Evolutionary conservation across 2,113 vertebrate genomes (phyloP).

Genomic region (Solea senegalensis): DNA sequence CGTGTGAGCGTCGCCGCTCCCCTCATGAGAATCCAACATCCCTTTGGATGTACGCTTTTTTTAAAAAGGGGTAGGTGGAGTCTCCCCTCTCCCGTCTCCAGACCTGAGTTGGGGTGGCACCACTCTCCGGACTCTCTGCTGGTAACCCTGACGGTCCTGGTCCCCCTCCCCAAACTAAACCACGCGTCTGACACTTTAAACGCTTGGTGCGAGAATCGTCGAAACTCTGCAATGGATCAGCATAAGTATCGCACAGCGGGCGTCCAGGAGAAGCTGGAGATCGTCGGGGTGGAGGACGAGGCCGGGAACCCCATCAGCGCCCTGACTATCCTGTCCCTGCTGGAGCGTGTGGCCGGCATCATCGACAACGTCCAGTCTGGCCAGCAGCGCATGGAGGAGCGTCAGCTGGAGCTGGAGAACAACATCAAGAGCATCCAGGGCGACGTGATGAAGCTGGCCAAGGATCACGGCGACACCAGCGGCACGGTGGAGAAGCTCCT

Average conservation of each 20-base stretch:
- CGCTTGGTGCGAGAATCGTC: background rate
- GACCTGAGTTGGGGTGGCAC: slow-evolving; percentile 73
- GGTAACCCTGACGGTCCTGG: slow-evolving; percentile 43
- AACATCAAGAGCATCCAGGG: slow-evolving; percentile 92
- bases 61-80: slow-evolving; percentile 58
- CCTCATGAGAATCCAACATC: slow-evolving; percentile 73
- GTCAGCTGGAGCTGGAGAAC: slow-evolving; percentile 89
- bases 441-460: slow-evolving; percentile 90
- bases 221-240: slow-evolving; percentile 82
- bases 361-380: slow-evolving; percentile 93
- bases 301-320: slow-evolving; percentile 89
- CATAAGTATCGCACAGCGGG: slow-evolving; percentile 67
- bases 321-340: slow-evolving; percentile 91
- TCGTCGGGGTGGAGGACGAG: slow-evolving; percentile 86
- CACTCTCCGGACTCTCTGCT: slow-evolving; percentile 39
- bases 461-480: slow-evolving; percentile 88
- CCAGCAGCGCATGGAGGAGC: slow-evolving; percentile 95
- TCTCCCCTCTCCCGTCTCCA: slow-evolving; percentile 52
- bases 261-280: slow-evolving; percentile 82
- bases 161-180: background rate
- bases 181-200: background rate
- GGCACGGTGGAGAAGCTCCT: slow-evolving; percentile 90
- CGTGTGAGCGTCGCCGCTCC: slow-evolving; percentile 35
- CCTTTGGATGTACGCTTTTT: slow-evolving; percentile 69
- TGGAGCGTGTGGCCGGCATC: slow-evolving; percentile 94